Percentiles rank a stretch among this genome's conserved stretches.
Conservation (phyloP, 2,888 invertebrate species). For the Caenorhabditis plicata region DNA sequence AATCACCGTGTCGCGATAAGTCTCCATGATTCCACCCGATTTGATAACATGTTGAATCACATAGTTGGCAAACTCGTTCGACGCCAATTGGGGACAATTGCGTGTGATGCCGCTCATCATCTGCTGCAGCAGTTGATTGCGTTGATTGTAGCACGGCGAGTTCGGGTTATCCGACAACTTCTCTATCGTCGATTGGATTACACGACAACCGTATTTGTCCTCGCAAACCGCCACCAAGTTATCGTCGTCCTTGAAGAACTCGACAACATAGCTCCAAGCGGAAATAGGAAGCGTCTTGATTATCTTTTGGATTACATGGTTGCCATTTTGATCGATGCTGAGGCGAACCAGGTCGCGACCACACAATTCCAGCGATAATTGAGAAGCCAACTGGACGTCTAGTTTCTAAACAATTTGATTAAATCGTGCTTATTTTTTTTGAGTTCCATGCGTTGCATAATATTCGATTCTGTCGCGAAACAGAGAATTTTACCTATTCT, state of each 20-base stretch:
- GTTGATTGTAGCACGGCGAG: conserved; percentile 12
- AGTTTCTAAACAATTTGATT: background rate
- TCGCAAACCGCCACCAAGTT: conserved; percentile 35
- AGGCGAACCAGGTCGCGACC: conserved; percentile 20
- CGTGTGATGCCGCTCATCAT: conserved; percentile 23
- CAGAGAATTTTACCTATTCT: too few relatives aligned
- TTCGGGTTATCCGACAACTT: conserved; percentile 35
- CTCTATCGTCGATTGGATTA: conserved; percentile 46
- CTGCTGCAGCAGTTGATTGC: conserved; percentile 12
- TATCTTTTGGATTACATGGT: conserved; percentile 49
- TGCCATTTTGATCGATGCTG: conserved; percentile 48
- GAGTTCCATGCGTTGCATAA: too few relatives aligned
- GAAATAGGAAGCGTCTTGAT: conserved; percentile 13
- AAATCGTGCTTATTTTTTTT: too few relatives aligned
- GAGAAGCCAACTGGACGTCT: background rate
- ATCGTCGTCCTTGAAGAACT: conserved; percentile 12
- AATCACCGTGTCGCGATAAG: conserved; percentile 47
- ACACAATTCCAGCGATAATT: background rate
- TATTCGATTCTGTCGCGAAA: too few relatives aligned
- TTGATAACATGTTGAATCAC: conserved; percentile 52
- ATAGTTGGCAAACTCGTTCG: conserved; percentile 57
- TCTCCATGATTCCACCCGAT: conserved; percentile 26
- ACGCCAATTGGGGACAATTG: conserved; percentile 35
- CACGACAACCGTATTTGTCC: conserved; percentile 47
- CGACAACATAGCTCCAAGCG: conserved; percentile 20